Evolutionary conservation across 1,140 invertebrate species (phyloP).

Genomic region (Brachionus koreanus): DNA sequence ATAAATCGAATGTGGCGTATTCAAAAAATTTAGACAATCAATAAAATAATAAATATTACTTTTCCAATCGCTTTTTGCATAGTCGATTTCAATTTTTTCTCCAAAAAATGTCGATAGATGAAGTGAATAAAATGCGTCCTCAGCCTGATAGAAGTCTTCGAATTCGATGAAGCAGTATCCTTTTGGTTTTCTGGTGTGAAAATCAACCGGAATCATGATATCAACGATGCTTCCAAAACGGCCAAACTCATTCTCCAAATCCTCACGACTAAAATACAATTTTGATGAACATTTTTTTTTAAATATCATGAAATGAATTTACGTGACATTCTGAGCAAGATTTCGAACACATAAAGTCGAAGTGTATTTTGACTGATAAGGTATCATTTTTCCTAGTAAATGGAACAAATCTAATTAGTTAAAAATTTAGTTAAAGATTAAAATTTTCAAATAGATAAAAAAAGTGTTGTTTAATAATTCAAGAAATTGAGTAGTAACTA

Average conservation of each 20-base stretch:
- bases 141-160: slow-evolving; percentile 47
- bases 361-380: slow-evolving; percentile 32
- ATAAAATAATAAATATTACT: slow-evolving; percentile 3
- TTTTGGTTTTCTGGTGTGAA: slow-evolving; percentile 58
- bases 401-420: not conserved
- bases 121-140: slow-evolving; percentile 43
- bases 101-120: slow-evolving; percentile 43
- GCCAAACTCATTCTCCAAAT: slow-evolving; percentile 58
- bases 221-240: slow-evolving; percentile 61
- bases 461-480: not conserved
- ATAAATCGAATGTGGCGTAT: not conserved
- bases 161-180: slow-evolving; percentile 63
- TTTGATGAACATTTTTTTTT: not conserved
- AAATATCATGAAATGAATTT: not conserved
- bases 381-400: slow-evolving; percentile 15
- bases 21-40: not conserved
- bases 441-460: not conserved
- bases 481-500: slow-evolving; percentile 2
- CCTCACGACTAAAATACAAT: slow-evolving; percentile 51
- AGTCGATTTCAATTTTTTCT: slow-evolving; percentile 44
- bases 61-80: slow-evolving; percentile 45
- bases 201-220: slow-evolving; percentile 62
- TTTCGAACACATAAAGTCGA: slow-evolving; percentile 33
- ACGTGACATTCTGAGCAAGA: slow-evolving; percentile 39
- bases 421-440: not conserved